Percentiles rank a stretch among this genome's conserved stretches.
phyloP scores from a whole-genome alignment of 2,113 vertebrate genomes.

The Trogon melanurus region DNA sequence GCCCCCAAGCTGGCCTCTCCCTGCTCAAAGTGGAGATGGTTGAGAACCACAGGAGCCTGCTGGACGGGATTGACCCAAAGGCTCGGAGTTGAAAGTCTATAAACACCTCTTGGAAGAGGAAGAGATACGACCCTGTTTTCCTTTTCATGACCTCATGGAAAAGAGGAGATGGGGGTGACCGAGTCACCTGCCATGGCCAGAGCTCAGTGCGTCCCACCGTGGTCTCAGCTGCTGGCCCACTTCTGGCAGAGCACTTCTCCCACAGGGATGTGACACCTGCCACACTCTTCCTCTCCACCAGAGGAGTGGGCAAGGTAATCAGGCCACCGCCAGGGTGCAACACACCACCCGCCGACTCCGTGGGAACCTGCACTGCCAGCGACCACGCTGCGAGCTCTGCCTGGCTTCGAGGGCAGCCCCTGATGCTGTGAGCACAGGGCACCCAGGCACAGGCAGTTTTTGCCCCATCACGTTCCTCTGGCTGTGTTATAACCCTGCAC shows the following conservation, averaged over 20 bases:
- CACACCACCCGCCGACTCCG: background rate
- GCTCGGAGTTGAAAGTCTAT: background rate
- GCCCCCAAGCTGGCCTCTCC: background rate
- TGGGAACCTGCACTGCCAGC: background rate
- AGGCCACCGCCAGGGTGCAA: background rate
- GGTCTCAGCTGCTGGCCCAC: background rate
- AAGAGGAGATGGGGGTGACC: background rate
- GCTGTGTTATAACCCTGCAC: background rate
- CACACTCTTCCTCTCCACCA: background rate
- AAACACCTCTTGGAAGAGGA: background rate
- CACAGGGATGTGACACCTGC: background rate
- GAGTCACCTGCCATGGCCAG: rapidly evolving
- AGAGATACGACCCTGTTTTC: background rate
- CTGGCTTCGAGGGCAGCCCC: background rate
- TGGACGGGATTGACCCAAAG: background rate
- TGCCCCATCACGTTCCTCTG: background rate
- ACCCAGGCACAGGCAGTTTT: background rate
- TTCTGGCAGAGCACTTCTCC: background rate
- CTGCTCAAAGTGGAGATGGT: background rate
- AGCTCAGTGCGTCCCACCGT: background rate
- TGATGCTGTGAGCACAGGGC: background rate
- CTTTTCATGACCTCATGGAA: background rate
- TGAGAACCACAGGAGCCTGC: background rate
- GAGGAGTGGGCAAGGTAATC: background rate
- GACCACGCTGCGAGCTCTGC: background rate